Evolutionary conservation across 2,113 vertebrate genomes (phyloP), one percentile per base, ranked within the genome.

Genomic region (Anguilla rostrata): DNA sequence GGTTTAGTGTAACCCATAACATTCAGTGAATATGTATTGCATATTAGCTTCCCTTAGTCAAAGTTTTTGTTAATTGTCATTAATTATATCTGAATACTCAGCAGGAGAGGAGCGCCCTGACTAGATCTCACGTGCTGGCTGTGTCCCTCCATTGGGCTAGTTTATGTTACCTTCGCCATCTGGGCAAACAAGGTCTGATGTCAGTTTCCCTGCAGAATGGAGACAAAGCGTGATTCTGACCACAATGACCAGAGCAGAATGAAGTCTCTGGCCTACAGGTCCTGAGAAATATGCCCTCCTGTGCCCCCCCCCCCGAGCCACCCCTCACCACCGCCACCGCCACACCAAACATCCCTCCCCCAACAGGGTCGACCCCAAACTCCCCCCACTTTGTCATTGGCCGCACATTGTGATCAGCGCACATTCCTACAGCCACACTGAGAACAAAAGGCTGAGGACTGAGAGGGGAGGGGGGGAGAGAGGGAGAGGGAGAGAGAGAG

Each of bases 401-500:
- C 71, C 34, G 12, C 71, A n/a, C 63, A 75, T 75, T 75, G 71
- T 75, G 71, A 75, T 75, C 71, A 34, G 71, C 34, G 71, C 71
- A 75, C 71, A 75, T 75, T 75, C 71, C 71, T 75, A 9, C 71
- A 75, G n/a, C n/a, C 71, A 34, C n/a, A 7, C 71, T 34, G 63
- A n/a, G 63, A 71, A 71, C 63, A 71, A 71, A 71, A 9, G 15
- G 12, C 15, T 14, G 46, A 20, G 78, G 80, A 12, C 11, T 49
- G 41, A 82, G 5, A 22, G 41, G 81, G 26, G 57, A 14, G 57
- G 18, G 18, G 14, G 57, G 15, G 57, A 20, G 57, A 60, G 57
- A 60, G 14, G 18, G 39, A 60, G 18, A 11, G 56, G 56, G 89
- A 83, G 39, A 66, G 85, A 88, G 85, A 56, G 43, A 43, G 83